A percentile compares a stretch with the other conserved stretches of the same genome.
Conservation (phyloP, 37 sponge, comb jelly and placozoan genomes). For the Lycopodina hypogea region DNA sequence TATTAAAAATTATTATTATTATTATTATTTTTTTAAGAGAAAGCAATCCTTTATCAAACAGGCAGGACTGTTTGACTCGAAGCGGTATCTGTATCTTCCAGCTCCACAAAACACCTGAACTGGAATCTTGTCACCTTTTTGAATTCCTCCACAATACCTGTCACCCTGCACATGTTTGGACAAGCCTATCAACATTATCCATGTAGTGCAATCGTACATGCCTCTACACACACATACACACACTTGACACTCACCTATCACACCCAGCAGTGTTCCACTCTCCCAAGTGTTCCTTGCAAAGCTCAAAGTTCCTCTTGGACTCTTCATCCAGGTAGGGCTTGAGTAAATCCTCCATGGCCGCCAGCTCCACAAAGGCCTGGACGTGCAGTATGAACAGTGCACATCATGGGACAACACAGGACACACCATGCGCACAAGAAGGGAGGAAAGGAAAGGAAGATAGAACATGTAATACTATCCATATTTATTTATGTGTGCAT, state of each 20-base stretch:
- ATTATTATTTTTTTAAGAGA: no score
- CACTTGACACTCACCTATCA: no score
- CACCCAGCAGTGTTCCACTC: slow-evolving; percentile 5
- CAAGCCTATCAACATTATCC: no score
- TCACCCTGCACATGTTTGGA: neutral
- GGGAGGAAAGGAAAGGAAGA: neutral
- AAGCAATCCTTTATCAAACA: no score
- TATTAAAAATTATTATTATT: no score
- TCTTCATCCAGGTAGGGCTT: slow-evolving; percentile 28
- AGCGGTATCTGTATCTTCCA: no score
- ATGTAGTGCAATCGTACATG: no score
- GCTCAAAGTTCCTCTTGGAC: slow-evolving; percentile 32
- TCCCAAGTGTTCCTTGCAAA: slow-evolving; percentile 12
- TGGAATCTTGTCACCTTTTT: slow-evolving; percentile 31
- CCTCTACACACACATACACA: no score
- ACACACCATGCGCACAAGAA: neutral
- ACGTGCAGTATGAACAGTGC: no score
- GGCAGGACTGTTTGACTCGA: no score
- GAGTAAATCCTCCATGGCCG: slow-evolving; percentile 30
- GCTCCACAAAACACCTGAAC: slow-evolving; percentile 41
- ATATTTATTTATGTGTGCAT: no score
- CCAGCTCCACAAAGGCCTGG: slow-evolving; percentile 56
- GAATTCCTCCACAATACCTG: slow-evolving; percentile 35
- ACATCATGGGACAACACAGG: neutral
- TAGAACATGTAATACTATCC: neutral